Evolutionary conservation across 1,140 invertebrate species (phyloP).

Genomic region (Drosophila pallidifrons): DNA sequence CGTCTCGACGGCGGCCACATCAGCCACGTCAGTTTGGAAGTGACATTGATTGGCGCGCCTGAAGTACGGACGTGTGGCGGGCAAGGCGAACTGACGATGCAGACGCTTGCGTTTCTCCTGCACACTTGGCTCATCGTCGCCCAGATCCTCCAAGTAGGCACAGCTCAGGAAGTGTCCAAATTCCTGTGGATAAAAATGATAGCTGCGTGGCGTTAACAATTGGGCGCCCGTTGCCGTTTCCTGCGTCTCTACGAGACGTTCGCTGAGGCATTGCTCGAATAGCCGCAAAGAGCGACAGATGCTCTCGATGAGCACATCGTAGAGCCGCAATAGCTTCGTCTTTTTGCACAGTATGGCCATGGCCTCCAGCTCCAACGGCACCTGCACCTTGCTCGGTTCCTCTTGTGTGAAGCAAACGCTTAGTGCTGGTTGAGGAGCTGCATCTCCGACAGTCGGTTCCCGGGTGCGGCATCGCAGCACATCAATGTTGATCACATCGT

Average conservation of each 20-base stretch:
- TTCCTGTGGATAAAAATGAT: conserved; percentile 85
- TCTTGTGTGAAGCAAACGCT: conserved; percentile 67
- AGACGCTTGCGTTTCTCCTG: conserved; percentile 88
- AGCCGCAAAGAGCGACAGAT: conserved; percentile 89
- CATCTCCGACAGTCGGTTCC: conserved; percentile 50
- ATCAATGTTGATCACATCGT: conserved; percentile 73
- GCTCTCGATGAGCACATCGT: conserved; percentile 90
- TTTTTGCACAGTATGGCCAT: conserved; percentile 89
- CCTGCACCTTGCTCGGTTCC: conserved; percentile 84
- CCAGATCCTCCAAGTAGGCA: conserved; percentile 88
- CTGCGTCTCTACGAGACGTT: conserved; percentile 63
- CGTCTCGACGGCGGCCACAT: conserved; percentile 79
- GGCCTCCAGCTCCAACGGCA: conserved; percentile 89
- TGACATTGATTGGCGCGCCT: conserved; percentile 88
- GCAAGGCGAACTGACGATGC: conserved; percentile 90
- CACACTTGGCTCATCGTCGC: conserved; percentile 86
- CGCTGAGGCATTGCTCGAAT: conserved; percentile 87
- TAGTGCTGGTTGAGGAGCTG: conserved; percentile 55
- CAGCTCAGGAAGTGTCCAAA: conserved; percentile 91
- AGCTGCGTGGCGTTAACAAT: conserved; percentile 76
- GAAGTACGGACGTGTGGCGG: conserved; percentile 89
- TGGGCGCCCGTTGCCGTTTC: conserved; percentile 53
- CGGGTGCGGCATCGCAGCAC: conserved; percentile 69
- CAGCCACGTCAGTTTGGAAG: conserved; percentile 86
- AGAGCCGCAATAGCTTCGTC: conserved; percentile 88